Conservation (phyloP, 1,140 invertebrate genomes). For the Zaprionus ornatus region DNA sequence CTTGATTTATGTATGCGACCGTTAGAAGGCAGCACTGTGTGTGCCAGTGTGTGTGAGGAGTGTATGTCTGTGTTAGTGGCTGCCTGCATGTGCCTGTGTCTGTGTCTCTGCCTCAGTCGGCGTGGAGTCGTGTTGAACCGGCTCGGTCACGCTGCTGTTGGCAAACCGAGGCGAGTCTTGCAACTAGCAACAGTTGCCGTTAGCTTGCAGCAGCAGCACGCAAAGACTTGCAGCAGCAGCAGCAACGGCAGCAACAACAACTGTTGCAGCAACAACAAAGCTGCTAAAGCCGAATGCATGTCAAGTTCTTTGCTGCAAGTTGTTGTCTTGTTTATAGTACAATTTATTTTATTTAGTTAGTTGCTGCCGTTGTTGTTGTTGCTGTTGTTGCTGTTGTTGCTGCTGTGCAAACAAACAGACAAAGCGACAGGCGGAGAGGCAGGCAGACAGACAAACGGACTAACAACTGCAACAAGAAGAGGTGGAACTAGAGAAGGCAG, state of each 20-base stretch:
- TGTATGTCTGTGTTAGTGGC: not conserved
- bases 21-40: conserved; percentile 57
- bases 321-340: conserved; percentile 72
- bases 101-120: conserved; percentile 10
- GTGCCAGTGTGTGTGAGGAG: conserved; percentile 3
- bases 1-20: conserved; percentile 77
- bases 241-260: conserved; percentile 1
- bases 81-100: not conserved
- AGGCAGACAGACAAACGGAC: conserved; percentile 1
- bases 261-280: conserved; percentile 29
- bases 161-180: conserved; percentile 53
- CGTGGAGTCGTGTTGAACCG: conserved; percentile 65
- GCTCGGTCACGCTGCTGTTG: conserved; percentile 65
- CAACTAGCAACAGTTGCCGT: conserved; percentile 75
- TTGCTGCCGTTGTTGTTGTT: conserved; percentile 47
- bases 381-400: conserved; percentile 44
- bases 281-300: conserved; percentile 64
- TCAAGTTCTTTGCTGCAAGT: conserved; percentile 56
- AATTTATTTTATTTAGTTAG: conserved; percentile 78
- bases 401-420: conserved; percentile 39
- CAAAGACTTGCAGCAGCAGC: conserved; percentile 11
- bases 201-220: conserved; percentile 38
- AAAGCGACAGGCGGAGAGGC: conserved; percentile 28
- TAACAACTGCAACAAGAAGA: conserved; percentile 33
- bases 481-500: not conserved